phyloP scores from a whole-genome alignment of 2,797 vertebrate genomes.

The Poliocrania exsul region DNA sequence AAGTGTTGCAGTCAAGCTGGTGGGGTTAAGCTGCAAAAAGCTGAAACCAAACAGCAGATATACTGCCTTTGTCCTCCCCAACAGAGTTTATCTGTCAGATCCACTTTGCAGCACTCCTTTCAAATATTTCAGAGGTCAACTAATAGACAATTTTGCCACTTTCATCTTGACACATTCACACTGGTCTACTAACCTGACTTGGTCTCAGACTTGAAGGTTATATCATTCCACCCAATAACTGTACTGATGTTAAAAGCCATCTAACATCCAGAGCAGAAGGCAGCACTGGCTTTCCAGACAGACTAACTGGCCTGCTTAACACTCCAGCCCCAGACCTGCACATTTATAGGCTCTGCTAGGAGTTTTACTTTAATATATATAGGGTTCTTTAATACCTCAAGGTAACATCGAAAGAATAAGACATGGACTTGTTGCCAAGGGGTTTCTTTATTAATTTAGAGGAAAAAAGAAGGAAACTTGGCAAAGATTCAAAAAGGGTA shows the following conservation, averaged over 20 bases:
- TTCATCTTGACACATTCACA: not conserved
- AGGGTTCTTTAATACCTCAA: no score
- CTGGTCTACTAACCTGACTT: not conserved
- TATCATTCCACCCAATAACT: not conserved
- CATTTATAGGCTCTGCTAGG: no score
- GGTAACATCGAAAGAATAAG: no score
- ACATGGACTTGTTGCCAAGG: no score
- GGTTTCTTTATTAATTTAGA: no score
- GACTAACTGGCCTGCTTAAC: not conserved
- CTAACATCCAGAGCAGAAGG: not conserved
- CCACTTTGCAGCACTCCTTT: not conserved
- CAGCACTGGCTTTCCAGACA: not conserved
- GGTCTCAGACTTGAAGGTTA: not conserved
- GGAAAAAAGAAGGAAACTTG: no score
- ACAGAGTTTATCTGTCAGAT: not conserved
- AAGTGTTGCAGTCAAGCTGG: not conserved
- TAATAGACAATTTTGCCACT: conserved; percentile 10
- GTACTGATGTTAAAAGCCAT: not conserved
- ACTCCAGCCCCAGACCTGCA: no score
- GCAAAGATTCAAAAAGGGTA: no score
- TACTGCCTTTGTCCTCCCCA: not conserved
- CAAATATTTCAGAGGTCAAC: conserved; percentile 3
- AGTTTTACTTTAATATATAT: no score
- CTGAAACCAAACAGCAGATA: not conserved
- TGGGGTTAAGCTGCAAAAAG: not conserved